These are phyloP conservation scores for Salticus scenicus DNA, from an alignment of 2,888 invertebrate genomes.

Conservation along the genomic window DNA sequence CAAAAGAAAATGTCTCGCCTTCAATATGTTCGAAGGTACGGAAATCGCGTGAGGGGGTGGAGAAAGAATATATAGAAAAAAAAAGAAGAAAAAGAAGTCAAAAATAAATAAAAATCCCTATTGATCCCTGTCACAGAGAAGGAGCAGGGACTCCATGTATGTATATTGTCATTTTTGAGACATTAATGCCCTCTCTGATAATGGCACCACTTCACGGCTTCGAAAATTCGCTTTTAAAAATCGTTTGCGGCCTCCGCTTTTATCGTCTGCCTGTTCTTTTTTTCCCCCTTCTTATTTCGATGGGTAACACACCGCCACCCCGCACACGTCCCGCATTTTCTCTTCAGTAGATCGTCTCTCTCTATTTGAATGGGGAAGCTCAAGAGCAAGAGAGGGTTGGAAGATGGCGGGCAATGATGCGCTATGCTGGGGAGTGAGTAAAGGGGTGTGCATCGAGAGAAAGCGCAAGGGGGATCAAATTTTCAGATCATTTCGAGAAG, in stretches of 20 bases:
- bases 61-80: slow-evolving; percentile 18
- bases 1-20: slow-evolving; percentile 39
- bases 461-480: slow-evolving; percentile 34
- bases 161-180: slow-evolving; percentile 69
- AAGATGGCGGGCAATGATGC: background rate
- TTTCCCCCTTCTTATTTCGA: slow-evolving; percentile 33
- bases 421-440: background rate
- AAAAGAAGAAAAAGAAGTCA: slow-evolving; percentile 24
- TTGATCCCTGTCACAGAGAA: slow-evolving; percentile 59
- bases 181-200: slow-evolving; percentile 65
- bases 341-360: slow-evolving; percentile 44
- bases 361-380: slow-evolving; percentile 49
- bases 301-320: slow-evolving; percentile 23
- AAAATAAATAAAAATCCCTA: slow-evolving; percentile 48
- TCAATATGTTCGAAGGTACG: slow-evolving; percentile 17
- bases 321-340: slow-evolving; percentile 23
- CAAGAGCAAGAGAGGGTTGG: slow-evolving; percentile 23
- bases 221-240: slow-evolving; percentile 66
- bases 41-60: slow-evolving; percentile 26
- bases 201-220: slow-evolving; percentile 65
- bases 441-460: background rate
- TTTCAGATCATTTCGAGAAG: slow-evolving; percentile 51
- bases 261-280: slow-evolving; percentile 46
- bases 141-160: slow-evolving; percentile 47
- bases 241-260: slow-evolving; percentile 65